Conservation (phyloP, 2,888 invertebrate genomes). For the Melanophora roralis region DNA sequence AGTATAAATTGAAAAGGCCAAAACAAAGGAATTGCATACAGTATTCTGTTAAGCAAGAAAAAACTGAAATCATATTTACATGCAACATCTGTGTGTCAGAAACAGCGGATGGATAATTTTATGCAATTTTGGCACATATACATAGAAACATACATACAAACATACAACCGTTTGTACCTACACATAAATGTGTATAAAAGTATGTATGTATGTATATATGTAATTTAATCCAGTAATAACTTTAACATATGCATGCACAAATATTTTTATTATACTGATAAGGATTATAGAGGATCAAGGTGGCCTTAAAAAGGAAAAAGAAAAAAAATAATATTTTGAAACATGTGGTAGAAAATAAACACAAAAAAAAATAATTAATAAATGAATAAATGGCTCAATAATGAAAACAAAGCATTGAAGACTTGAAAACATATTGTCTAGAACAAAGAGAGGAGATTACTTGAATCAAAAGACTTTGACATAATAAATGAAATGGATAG, state of each 20-base stretch:
- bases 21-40: constrained; percentile 40
- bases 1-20: not conserved
- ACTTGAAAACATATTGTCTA: not conserved
- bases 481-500: not conserved
- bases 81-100: constrained; percentile 45
- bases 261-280: constrained; percentile 27
- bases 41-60: not conserved
- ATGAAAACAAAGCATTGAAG: not conserved
- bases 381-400: constrained; percentile 22
- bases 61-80: not conserved
- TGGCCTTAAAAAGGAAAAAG: constrained; percentile 29
- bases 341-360: constrained; percentile 50
- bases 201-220: not conserved
- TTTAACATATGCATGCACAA: constrained; percentile 44
- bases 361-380: not conserved
- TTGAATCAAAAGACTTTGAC: not conserved
- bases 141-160: constrained; percentile 8
- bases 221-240: constrained; percentile 18
- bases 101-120: constrained; percentile 13
- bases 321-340: constrained; percentile 44
- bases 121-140: constrained; percentile 5
- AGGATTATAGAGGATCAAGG: constrained; percentile 38
- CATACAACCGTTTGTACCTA: not conserved
- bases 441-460: not conserved
- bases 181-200: not conserved